A percentile compares a stretch with the other conserved stretches of the same genome.
Conservation (phyloP, 2,888 invertebrate genomes). For the Graphium colonna region DNA sequence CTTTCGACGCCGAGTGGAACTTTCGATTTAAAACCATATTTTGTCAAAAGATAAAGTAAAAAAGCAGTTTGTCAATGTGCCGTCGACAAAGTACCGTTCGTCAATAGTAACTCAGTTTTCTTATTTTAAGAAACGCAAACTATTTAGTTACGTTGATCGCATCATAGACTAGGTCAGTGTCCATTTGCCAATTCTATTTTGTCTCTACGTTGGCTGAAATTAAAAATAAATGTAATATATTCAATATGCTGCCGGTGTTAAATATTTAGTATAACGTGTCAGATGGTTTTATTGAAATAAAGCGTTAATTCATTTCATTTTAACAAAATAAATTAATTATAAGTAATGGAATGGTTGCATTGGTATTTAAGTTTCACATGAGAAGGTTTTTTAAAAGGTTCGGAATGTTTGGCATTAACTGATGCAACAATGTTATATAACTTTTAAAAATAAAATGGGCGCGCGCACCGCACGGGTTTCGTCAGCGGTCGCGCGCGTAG, state of each 20-base stretch:
- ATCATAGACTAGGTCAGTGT: slow-evolving; percentile 13
- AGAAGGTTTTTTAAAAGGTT: background rate
- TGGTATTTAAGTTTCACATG: too few species aligned
- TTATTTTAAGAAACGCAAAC: background rate
- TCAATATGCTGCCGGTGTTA: too few species aligned
- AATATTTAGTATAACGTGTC: too few species aligned
- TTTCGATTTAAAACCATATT: background rate
- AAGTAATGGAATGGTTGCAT: too few species aligned
- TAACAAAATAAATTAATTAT: too few species aligned
- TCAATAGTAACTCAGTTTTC: background rate
- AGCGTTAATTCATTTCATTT: too few species aligned
- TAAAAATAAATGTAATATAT: too few species aligned
- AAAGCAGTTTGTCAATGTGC: background rate
- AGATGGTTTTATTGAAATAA: too few species aligned
- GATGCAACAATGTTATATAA: slow-evolving; percentile 20
- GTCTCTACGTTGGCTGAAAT: background rate
- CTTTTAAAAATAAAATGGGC: slow-evolving; percentile 34
- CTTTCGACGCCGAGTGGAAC: background rate
- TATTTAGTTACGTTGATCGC: background rate
- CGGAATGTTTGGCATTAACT: slow-evolving; percentile 1
- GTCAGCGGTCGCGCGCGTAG: background rate
- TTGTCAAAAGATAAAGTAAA: background rate
- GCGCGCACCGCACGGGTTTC: background rate
- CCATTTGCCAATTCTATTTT: slow-evolving; percentile 4
- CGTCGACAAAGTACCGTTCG: background rate